Conservation (phyloP, 2,113 vertebrate species). For the Chamaea fasciata region DNA sequence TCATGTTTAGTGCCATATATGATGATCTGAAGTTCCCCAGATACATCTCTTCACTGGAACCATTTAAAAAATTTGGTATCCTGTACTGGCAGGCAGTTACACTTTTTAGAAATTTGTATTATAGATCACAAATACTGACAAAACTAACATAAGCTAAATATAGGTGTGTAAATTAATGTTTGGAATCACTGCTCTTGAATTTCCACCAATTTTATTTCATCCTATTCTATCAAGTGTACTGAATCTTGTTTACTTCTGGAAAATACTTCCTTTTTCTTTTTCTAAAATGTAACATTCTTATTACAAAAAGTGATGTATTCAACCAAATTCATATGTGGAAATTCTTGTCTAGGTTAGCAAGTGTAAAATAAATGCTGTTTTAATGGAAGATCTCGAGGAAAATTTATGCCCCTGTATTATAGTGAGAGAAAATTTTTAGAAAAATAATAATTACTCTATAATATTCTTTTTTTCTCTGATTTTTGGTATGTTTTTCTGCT, state of each 20-base stretch:
- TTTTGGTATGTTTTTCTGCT: background rate
- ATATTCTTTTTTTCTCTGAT: background rate
- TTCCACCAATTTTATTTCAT: background rate
- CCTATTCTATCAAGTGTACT: background rate
- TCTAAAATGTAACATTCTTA: background rate
- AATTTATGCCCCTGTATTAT: background rate
- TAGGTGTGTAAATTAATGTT: background rate
- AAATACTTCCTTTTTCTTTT: background rate
- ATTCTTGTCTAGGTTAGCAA: background rate
- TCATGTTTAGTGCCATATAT: background rate
- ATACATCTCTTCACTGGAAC: background rate
- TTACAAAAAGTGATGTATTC: background rate
- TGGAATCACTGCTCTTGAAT: background rate
- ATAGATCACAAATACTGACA: background rate
- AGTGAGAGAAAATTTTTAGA: background rate
- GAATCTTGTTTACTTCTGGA: background rate
- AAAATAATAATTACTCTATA: background rate
- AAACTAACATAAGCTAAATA: background rate
- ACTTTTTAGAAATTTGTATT: background rate
- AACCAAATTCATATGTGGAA: background rate
- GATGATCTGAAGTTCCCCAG: background rate
- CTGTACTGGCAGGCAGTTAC: background rate
- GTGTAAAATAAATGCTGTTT: background rate
- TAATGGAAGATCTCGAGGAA: background rate
- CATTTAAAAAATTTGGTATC: background rate